Evolutionary conservation across 2,797 vertebrate species (phyloP).

Genomic region (Lepidocolaptes lacrymiger): DNA sequence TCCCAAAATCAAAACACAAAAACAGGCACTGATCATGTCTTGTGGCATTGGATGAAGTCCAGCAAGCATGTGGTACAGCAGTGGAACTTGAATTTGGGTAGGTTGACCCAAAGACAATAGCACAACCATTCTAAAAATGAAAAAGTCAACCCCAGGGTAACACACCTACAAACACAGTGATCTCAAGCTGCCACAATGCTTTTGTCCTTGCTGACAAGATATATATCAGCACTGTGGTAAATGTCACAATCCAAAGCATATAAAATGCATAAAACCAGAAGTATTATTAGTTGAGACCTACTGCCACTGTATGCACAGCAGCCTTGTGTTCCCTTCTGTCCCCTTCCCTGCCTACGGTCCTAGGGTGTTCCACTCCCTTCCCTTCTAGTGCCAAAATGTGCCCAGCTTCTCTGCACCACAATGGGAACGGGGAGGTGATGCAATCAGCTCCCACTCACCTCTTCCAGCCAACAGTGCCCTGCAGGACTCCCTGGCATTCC

Average conservation of each 20-base stretch:
- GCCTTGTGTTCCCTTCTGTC: background rate
- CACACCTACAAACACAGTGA: background rate
- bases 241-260: background rate
- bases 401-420: background rate
- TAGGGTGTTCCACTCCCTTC: background rate
- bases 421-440: background rate
- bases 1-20: conserved; percentile 47
- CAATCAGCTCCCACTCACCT: background rate
- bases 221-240: background rate
- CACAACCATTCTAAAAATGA: background rate
- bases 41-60: background rate
- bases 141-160: background rate
- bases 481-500: background rate
- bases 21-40: background rate
- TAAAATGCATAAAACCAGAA: background rate
- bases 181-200: background rate
- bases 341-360: background rate
- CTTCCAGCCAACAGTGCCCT: background rate
- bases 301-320: background rate
- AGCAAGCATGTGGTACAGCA: background rate
- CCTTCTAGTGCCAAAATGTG: background rate
- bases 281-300: background rate
- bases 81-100: background rate
- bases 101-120: background rate
- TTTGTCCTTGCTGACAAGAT: background rate